Evolutionary conservation across 2,888 invertebrate species (phyloP).

Genomic region (Phytoseiulus persimilis): DNA sequence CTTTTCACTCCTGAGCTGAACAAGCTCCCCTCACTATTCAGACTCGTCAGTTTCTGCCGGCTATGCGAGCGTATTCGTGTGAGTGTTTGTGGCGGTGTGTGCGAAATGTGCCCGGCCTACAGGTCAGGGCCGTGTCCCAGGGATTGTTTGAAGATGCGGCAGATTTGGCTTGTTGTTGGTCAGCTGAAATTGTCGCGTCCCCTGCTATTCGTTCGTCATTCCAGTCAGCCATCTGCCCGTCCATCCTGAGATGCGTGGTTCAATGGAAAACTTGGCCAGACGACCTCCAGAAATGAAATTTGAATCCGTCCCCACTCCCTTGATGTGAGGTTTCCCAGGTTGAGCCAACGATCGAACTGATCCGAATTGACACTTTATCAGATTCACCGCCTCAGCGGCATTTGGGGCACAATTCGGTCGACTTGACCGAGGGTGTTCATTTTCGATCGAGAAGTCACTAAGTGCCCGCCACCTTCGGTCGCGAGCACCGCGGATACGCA

Average conservation of each 20-base stretch:
- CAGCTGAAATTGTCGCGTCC: neutral
- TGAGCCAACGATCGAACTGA: no score
- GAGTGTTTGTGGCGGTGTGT: neutral
- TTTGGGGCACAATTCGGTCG: no score
- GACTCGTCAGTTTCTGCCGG: neutral
- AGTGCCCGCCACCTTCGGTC: no score
- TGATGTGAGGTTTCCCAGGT: no score
- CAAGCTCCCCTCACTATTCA: neutral
- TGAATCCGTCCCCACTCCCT: no score
- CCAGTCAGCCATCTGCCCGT: neutral
- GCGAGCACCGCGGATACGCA: neutral
- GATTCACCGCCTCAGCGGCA: no score
- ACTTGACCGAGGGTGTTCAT: no score
- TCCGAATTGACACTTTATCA: no score
- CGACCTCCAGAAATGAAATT: no score
- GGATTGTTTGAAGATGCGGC: neutral
- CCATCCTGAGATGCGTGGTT: neutral
- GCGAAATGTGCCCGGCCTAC: neutral
- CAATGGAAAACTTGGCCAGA: no score
- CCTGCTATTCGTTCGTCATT: neutral
- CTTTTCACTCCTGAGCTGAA: neutral
- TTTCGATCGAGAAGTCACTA: no score
- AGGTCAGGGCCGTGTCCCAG: neutral
- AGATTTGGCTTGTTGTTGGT: neutral
- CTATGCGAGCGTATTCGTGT: neutral